These are phyloP conservation scores for Alaudala cheleensis DNA, from an alignment of 2,113 vertebrate species.

Conservation along the genomic window DNA sequence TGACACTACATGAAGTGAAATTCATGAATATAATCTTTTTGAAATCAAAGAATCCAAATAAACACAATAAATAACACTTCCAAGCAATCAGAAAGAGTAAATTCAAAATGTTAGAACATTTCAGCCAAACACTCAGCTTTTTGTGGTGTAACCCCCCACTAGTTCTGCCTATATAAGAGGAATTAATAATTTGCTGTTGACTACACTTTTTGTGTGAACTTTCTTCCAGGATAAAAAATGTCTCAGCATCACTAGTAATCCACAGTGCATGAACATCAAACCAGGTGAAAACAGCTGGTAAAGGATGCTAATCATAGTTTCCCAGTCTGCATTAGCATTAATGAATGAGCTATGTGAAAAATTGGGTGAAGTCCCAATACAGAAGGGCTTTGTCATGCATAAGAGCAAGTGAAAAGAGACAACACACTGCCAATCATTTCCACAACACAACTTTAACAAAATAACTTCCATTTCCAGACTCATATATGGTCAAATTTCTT, in stretches of 20 bases:
- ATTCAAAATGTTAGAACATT: not conserved
- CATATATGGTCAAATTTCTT: not conserved
- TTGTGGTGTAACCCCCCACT: not conserved
- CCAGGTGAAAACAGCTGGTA: not conserved
- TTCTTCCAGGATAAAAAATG: not conserved
- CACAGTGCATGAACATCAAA: not conserved
- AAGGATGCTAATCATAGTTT: not conserved
- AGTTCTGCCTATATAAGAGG: not conserved
- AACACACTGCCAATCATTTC: not conserved
- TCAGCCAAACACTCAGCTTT: not conserved
- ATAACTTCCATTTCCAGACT: not conserved
- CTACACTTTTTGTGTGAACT: not conserved
- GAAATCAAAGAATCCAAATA: not conserved
- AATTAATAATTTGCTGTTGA: not conserved
- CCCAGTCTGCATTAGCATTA: not conserved
- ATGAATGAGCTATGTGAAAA: not conserved
- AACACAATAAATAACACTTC: not conserved
- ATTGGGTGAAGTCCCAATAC: not conserved
- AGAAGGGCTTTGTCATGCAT: not conserved
- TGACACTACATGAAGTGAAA: not conserved
- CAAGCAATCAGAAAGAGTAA: not conserved
- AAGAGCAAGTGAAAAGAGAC: not conserved
- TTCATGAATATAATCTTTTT: not conserved
- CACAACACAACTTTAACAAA: not conserved
- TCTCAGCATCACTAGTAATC: not conserved